Base-by-base conservation (phyloP, 2,113 vertebrate species). In the Corydoras sp. region DNA sequence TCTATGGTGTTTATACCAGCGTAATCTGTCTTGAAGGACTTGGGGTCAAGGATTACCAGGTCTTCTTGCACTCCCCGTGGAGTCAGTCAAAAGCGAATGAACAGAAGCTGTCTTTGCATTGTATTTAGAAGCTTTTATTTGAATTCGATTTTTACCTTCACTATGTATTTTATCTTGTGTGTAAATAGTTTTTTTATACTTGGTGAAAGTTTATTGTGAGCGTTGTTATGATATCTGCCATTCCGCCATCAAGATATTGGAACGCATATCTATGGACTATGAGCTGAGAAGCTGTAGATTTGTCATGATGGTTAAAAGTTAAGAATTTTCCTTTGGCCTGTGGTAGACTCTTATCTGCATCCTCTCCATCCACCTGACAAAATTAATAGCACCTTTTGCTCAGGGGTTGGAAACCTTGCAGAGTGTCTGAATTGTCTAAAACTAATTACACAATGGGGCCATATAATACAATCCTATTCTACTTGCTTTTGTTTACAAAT, bases 31-130 rank as follows among this genome's bases (percentile, higher is more conserved):
- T 35, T 65, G n/a, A 18, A 29, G 35, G 55, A 66, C 30, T 60
- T 56, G 14, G 51, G n/a, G n/a, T 50, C 32, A 55, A 66, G 61
- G 51, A 69, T 30, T 51, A 29, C 55, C 62, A 58, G 62, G 68
- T 65, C 68, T 75, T 69, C 70, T 49, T 55, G 18, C 10, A 59
- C 64, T 78, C 58, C 62, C 0, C 2, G 11, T 1, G 64, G 68
- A 68, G 73, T 11, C 32, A 63, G 59, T 79, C 64, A 73, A 78
- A 79, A 79, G 77, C 77, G 73, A 79, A 79, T 79, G 77, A 79
- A 62, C 56, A 60, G 15, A 51, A 72, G 50, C 62, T 58, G 32
- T 62, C 35, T 61, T 58, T 63, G 35, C 50, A n/a, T 70, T 32
- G 62, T 64, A 68, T 66, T 58, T 64, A 43, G 13, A 64, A 69